Evolutionary conservation across 2,113 vertebrate species (phyloP).

Genomic region (Coryphaenoides rupestris): DNA sequence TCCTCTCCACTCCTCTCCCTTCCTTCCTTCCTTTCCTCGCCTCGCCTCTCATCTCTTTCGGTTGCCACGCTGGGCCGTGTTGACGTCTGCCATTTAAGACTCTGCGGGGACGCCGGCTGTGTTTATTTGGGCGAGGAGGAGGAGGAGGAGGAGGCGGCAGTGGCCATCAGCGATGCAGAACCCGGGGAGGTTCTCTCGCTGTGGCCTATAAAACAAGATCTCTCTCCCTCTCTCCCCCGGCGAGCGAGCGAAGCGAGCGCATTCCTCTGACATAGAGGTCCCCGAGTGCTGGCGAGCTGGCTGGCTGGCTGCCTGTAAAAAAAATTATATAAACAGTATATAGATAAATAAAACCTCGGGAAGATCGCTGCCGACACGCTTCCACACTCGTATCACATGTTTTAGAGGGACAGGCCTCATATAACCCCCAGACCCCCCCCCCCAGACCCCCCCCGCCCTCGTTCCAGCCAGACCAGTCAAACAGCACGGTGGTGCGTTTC

Average conservation of each 20-base stretch:
- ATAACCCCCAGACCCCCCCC: too few relatives aligned
- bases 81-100: constrained; percentile 11
- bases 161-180: constrained; percentile 18
- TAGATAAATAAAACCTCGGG: constrained; percentile 10
- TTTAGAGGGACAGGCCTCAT: too few relatives aligned
- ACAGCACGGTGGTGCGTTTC: not conserved
- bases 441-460: too few relatives aligned
- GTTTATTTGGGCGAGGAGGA: constrained; percentile 21
- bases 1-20: not conserved
- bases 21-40: constrained; percentile 19
- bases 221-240: too few relatives aligned
- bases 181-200: constrained; percentile 10
- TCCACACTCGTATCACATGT: constrained; percentile 4
- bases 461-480: too few relatives aligned
- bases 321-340: too few relatives aligned
- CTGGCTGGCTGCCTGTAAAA: constrained; percentile 33
- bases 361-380: constrained; percentile 23
- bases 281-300: too few relatives aligned
- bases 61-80: constrained; percentile 10
- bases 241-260: too few relatives aligned
- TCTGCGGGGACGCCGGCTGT: constrained; percentile 13
- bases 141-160: too few relatives aligned
- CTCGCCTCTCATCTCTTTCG: not conserved
- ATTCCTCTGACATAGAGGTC: constrained; percentile 38
- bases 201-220: constrained; percentile 42